Evolutionary conservation across 2,113 vertebrate species (phyloP), one percentile per base, ranked within the genome.

Genomic region (Sapajus apella): DNA sequence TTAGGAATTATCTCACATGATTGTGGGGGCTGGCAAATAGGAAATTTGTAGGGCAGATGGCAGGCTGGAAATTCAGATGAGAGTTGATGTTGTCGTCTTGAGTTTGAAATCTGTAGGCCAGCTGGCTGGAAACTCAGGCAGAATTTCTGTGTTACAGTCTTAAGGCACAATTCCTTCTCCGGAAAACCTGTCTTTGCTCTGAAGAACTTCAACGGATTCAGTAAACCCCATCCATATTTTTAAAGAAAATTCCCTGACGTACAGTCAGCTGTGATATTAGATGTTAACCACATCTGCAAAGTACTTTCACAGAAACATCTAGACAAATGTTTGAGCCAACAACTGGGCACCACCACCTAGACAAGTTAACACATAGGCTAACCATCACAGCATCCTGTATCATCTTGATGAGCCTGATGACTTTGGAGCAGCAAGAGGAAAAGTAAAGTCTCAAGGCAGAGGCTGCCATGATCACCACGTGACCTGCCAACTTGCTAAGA

Each of bases 21-120:
- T 83, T 68, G 11, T 96, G 80, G 79, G 75, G 70, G 35, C n/a
- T 64, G 52, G 45, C 61, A 73, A 58, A 43, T 80, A 73, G 83
- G 77, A 80, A 89, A 66, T 76, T 70, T 30, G 14, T 35, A 55
- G 52, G 47, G 40, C n/a, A 77, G 70, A 77, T 18, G 27, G 83
- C 40, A 85, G n/a, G 18, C 55, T 80, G n/a, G 66, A 66, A 52
- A 75, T 35, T 70, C 45, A 90, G 61, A 55, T 2, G n/a, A 35
- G 35, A 77, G 58, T 35, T 70, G 85, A 47, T 37, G 17, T 75
- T 61, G 6, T 32, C 23, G n/a, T 66, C 56, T 66, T 18, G 32
- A 56, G 43, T 25, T 52, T 95, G 45, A 95, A 88, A 77, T 88
- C 68, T 20, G 14, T 12, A 61, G 82, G 64, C 14, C 52, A 43